phyloP scores from a whole-genome alignment of 2,797 vertebrate genomes.

The Eupleurogrammus muticus region DNA sequence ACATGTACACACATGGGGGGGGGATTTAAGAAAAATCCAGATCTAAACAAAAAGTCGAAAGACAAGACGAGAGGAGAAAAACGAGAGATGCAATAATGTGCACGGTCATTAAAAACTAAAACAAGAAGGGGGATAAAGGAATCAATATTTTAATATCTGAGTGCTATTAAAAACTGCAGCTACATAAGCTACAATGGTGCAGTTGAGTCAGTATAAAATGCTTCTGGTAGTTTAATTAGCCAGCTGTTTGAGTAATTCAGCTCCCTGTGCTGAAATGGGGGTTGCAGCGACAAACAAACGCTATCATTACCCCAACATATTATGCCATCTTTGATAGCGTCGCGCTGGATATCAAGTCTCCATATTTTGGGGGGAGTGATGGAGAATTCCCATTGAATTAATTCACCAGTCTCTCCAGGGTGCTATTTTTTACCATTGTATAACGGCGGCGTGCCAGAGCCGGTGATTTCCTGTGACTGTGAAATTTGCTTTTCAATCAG shows the following conservation, averaged over 20 bases:
- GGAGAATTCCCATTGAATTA: constrained; percentile 36
- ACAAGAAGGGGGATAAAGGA: not conserved
- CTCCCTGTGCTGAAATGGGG: constrained; percentile 34
- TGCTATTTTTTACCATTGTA: constrained; percentile 37
- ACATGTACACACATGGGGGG: constrained; percentile 36
- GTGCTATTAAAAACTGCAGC: constrained; percentile 23
- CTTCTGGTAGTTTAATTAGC: constrained; percentile 54
- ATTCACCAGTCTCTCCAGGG: constrained; percentile 23
- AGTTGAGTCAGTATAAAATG: constrained; percentile 44
- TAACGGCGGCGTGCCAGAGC: constrained; percentile 13
- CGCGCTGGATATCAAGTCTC: constrained; percentile 41
- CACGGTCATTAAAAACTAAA: constrained; percentile 2
- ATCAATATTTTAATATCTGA: constrained; percentile 47
- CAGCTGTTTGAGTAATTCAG: constrained; percentile 35
- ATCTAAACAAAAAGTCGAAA: constrained; percentile 31
- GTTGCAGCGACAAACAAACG: constrained; percentile 45
- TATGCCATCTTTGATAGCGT: constrained; percentile 33
- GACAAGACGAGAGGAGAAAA: constrained; percentile 29
- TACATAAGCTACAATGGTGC: constrained; percentile 2
- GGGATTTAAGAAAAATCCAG: constrained; percentile 41
- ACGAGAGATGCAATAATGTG: constrained; percentile 23
- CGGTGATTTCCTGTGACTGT: constrained; percentile 25
- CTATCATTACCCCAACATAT: constrained; percentile 25
- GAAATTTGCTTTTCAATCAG: constrained; percentile 48
- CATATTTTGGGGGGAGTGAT: constrained; percentile 2